Percentiles rank a stretch among this genome's conserved stretches.
These are phyloP conservation scores for Drosophila nr. perissopoda DNA, from an alignment of 2,888 invertebrate species.

Conservation along the genomic window DNA sequence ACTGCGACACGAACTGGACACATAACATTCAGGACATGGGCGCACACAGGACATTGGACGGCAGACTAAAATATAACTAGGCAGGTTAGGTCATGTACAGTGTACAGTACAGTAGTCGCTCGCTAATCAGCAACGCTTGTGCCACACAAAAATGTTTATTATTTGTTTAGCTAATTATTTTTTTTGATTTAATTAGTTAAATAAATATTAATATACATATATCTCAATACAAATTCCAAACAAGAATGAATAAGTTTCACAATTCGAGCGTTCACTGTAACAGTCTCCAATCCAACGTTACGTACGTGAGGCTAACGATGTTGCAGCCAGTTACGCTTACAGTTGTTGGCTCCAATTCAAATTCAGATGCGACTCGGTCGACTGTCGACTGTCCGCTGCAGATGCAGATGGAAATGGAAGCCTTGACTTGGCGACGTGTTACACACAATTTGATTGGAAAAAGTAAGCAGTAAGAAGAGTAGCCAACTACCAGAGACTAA, in stretches of 20 bases:
- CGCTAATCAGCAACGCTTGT: neutral
- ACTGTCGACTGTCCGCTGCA: neutral
- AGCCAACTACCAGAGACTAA: constrained; percentile 2
- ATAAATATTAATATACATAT: neutral
- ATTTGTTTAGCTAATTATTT: neutral
- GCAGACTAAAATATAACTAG: neutral
- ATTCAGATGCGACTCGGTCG: constrained; percentile 5
- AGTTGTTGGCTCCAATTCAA: constrained; percentile 16
- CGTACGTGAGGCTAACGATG: constrained; percentile 72
- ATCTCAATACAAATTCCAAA: neutral
- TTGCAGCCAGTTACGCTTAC: constrained; percentile 38
- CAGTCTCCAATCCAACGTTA: constrained; percentile 38
- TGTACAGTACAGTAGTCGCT: neutral
- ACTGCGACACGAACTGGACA: constrained; percentile 62
- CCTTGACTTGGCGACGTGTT: constrained; percentile 46
- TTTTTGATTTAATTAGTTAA: neutral
- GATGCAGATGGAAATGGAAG: constrained; percentile 8
- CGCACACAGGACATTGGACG: constrained; percentile 5
- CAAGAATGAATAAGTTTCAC: neutral
- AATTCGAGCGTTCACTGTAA: neutral
- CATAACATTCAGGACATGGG: constrained; percentile 11
- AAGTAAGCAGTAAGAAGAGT: constrained; percentile 11
- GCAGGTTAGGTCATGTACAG: constrained; percentile 30
- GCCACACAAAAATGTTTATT: neutral
- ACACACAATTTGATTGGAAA: constrained; percentile 60